A percentile compares a stretch with the other conserved stretches of the same genome.
phyloP scores from a whole-genome alignment of 1,140 invertebrate species.

The Lepidurus packardi region DNA sequence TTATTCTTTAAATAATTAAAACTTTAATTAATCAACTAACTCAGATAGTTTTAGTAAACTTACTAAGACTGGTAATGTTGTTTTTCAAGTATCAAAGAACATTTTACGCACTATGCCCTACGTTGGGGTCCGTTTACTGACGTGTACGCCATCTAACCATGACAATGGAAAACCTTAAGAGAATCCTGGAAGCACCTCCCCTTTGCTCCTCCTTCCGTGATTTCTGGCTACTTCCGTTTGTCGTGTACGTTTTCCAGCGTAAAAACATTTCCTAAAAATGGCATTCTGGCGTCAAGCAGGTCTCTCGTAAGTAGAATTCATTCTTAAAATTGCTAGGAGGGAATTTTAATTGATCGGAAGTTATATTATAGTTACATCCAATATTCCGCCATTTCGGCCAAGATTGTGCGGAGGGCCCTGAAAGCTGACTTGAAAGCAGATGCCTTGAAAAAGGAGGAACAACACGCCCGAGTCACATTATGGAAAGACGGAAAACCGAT shows the following conservation, averaged over 20 bases:
- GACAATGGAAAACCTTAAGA: background rate
- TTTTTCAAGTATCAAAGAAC: too few species aligned
- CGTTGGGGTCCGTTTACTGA: too few species aligned
- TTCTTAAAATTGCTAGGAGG: background rate
- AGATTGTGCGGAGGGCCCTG: slow-evolving; percentile 65
- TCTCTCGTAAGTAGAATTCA: slow-evolving; percentile 28
- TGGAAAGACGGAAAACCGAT: slow-evolving; percentile 79
- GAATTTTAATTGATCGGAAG: background rate
- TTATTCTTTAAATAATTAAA: background rate
- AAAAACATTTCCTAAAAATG: slow-evolving; percentile 31
- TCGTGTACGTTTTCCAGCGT: background rate
- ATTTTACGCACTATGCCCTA: too few species aligned
- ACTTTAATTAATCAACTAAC: background rate
- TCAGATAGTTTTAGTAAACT: background rate
- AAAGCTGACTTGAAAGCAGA: slow-evolving; percentile 65
- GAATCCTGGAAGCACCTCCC: background rate
- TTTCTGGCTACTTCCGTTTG: slow-evolving; percentile 27
- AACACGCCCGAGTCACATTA: slow-evolving; percentile 67
- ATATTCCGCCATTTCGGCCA: slow-evolving; percentile 83
- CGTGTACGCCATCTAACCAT: background rate
- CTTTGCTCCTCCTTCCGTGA: background rate
- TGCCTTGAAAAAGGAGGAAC: slow-evolving; percentile 67
- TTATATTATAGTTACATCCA: slow-evolving; percentile 70
- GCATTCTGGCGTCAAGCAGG: slow-evolving; percentile 34
- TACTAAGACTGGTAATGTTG: background rate